Evolutionary conservation across 2,113 vertebrate species (phyloP).

Genomic region (Reinhardtius hippoglossoides): DNA sequence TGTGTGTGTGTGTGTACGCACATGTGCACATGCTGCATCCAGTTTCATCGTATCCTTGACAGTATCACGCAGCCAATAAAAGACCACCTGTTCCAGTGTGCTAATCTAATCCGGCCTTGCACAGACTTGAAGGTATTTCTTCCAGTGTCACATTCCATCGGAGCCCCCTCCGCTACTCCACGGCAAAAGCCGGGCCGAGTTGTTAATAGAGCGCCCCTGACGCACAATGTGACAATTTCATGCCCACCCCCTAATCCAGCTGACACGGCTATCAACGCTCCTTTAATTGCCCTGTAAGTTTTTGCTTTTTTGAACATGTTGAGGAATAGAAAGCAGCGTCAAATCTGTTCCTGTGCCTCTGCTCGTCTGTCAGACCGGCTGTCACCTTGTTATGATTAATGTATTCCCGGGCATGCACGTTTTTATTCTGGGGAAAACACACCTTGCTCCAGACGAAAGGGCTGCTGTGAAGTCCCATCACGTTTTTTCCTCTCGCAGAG

Average conservation of each 20-base stretch:
- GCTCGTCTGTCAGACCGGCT: constrained; percentile 70
- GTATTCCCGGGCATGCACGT: constrained; percentile 70
- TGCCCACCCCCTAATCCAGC: constrained; percentile 78
- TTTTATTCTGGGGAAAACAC: constrained; percentile 66
- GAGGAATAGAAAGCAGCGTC: constrained; percentile 62
- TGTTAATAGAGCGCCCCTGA: constrained; percentile 77
- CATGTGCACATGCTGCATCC: constrained; percentile 60
- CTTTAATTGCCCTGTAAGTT: constrained; percentile 75
- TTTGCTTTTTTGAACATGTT: constrained; percentile 61
- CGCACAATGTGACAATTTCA: constrained; percentile 80
- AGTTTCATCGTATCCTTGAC: constrained; percentile 74
- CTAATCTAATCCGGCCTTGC: constrained; percentile 82
- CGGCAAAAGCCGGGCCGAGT: constrained; percentile 64
- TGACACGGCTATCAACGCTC: constrained; percentile 73
- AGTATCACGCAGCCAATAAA: constrained; percentile 82
- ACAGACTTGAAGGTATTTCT: constrained; percentile 68
- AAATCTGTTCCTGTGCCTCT: constrained; percentile 61
- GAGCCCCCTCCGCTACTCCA: constrained; percentile 40
- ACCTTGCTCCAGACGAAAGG: constrained; percentile 54
- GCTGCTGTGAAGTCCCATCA: constrained; percentile 66
- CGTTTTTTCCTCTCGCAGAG: constrained; percentile 50
- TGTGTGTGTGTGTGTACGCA: constrained; percentile 39
- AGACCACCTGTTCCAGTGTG: constrained; percentile 82
- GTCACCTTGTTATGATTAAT: constrained; percentile 78
- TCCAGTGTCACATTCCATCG: constrained; percentile 71